A percentile compares a stretch with the other conserved stretches of the same genome.
phyloP scores from a whole-genome alignment of 2,888 invertebrate species.

The Sarcophaga caerulescens region DNA sequence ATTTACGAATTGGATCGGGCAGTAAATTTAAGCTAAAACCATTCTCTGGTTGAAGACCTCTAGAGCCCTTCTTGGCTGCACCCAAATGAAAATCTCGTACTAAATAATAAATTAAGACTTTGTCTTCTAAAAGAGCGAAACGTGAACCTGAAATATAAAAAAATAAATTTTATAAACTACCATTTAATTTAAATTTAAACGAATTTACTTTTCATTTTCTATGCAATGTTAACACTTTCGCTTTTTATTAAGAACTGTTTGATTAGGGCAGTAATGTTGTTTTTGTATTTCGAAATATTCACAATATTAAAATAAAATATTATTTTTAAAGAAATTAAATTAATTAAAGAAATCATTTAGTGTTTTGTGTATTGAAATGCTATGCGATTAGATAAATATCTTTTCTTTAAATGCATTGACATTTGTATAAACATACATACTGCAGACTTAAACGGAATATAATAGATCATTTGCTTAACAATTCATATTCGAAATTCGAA shows the following conservation, averaged over 20 bases:
- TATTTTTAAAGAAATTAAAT: background rate
- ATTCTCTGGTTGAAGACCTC: constrained; percentile 72
- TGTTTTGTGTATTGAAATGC: no score
- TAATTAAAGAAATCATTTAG: no score
- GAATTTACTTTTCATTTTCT: background rate
- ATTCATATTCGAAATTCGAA: no score
- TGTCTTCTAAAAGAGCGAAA: constrained; percentile 79
- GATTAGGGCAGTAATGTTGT: constrained; percentile 18
- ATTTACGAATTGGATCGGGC: constrained; percentile 55
- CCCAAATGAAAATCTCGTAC: constrained; percentile 75
- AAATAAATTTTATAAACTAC: background rate
- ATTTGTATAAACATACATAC: no score
- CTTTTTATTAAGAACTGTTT: constrained; percentile 28
- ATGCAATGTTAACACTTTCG: constrained; percentile 15
- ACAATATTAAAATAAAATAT: constrained; percentile 7
- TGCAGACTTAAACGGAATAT: no score
- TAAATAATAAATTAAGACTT: constrained; percentile 77
- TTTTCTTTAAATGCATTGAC: no score
- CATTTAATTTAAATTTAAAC: background rate
- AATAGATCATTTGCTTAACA: no score
- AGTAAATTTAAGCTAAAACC: constrained; percentile 77
- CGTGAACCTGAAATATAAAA: constrained; percentile 74
- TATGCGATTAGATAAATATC: no score
- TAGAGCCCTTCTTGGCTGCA: constrained; percentile 72
- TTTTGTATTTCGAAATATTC: constrained; percentile 29